Evolutionary conservation across 2,113 vertebrate species (phyloP), one percentile per base, ranked within the genome.

Genomic region (Carettochelys insculpta): DNA sequence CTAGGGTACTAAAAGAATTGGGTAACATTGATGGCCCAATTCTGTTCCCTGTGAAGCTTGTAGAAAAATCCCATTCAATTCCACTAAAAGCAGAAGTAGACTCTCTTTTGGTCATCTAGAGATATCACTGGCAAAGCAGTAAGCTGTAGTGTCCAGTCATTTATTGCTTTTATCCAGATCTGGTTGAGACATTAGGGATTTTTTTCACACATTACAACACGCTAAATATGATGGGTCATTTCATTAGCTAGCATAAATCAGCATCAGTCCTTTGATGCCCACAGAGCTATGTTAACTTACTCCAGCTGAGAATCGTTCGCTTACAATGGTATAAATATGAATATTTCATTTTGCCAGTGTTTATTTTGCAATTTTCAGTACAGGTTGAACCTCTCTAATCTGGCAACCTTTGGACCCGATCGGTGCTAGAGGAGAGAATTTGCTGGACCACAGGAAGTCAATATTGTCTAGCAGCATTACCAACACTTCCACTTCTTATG

Each of bases 351-450:
- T 7, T 83, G 45, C 27, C 86, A 79, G 82, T 53, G 71, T 79
- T 92, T 88, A 71, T 71, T 38, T 54, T 13, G 54, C 5, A 85
- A 88, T 53, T 78, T 88, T 38, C 77, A 38, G 5, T 34, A 54
- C 47, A 41, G n/a, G n/a, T n/a, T n/a, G n/a, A n/a, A n/a, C n/a
- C n/a, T n/a, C n/a, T n/a, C n/a, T n/a, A n/a, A n/a, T n/a, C n/a
- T n/a, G n/a, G n/a, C n/a, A n/a, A n/a, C n/a, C n/a, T n/a, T n/a
- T n/a, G n/a, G n/a, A n/a, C n/a, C n/a, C n/a, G n/a, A n/a, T n/a
- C n/a, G n/a, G n/a, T n/a, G n/a, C n/a, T n/a, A n/a, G n/a, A n/a
- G n/a, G n/a, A n/a, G n/a, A n/a, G n/a, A n/a, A n/a, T n/a, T n/a
- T n/a, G n/a, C n/a, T n/a, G n/a, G n/a, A n/a, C n/a, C n/a, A n/a